These are phyloP conservation scores for Callyntrura sp. DNA, from an alignment of 2,888 invertebrate genomes.

Conservation along the genomic window DNA sequence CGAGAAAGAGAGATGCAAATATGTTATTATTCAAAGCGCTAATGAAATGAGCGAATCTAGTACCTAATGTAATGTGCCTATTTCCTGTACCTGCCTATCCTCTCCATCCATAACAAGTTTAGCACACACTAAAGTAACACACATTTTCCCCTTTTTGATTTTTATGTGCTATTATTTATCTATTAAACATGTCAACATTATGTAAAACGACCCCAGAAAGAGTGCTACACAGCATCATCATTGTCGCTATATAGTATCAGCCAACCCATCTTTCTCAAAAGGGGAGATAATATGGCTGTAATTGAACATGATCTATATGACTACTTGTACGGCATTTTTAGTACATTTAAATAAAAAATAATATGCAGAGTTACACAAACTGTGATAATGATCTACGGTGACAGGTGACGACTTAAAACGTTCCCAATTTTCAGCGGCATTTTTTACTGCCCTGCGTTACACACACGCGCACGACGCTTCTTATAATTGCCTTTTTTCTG, in stretches of 20 bases:
- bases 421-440: background rate
- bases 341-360: background rate
- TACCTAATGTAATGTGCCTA: too few species aligned
- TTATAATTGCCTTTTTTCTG: constrained; percentile 9
- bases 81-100: constrained; percentile 6
- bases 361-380: too few species aligned
- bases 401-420: constrained; percentile 25
- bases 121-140: background rate
- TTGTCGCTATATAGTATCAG: too few species aligned
- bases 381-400: background rate
- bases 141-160: background rate
- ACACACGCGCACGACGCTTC: too few species aligned
- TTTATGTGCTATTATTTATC: too few species aligned
- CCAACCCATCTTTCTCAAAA: constrained; percentile 14
- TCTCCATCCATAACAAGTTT: background rate
- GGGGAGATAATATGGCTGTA: background rate
- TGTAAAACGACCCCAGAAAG: background rate
- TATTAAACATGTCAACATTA: background rate
- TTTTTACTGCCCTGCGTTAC: background rate
- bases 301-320: background rate
- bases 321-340: background rate
- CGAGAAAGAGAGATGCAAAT: too few species aligned
- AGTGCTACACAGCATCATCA: background rate
- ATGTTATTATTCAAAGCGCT: constrained; percentile 31
- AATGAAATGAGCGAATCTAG: constrained; percentile 39